Evolutionary conservation across 2,888 invertebrate genomes (phyloP).

Genomic region (Drosophila mercatorum): DNA sequence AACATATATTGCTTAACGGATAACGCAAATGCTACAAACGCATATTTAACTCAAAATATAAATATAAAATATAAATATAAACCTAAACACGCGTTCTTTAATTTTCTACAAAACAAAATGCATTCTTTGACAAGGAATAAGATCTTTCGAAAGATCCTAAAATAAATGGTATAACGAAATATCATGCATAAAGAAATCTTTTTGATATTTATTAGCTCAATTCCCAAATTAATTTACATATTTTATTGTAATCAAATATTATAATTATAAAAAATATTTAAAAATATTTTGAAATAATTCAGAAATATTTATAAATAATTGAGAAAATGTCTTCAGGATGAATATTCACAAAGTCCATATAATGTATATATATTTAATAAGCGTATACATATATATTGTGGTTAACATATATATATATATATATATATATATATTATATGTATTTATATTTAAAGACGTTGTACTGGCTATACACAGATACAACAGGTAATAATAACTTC

Average conservation of each 20-base stretch:
- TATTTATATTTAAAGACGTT: neutral
- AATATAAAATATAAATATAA: constrained; percentile 2
- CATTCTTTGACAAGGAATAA: neutral
- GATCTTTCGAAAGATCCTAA: neutral
- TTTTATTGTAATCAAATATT: neutral
- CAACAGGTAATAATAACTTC: neutral
- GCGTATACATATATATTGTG: neutral
- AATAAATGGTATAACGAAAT: neutral
- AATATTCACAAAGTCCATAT: neutral
- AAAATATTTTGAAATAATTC: neutral
- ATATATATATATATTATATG: neutral
- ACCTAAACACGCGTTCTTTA: neutral
- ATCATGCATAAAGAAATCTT: neutral
- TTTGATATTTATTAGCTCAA: neutral
- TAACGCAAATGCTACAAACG: constrained; percentile 1
- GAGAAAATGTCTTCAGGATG: neutral
- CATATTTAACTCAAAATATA: neutral
- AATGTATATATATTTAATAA: neutral
- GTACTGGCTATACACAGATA: neutral
- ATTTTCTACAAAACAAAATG: neutral
- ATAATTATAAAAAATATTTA: neutral
- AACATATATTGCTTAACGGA: constrained; percentile 6
- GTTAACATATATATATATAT: too few species aligned
- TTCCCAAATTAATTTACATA: neutral
- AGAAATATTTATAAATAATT: neutral